Conservation (phyloP, 1,140 invertebrate genomes). For the Psilanteris sp. region DNA sequence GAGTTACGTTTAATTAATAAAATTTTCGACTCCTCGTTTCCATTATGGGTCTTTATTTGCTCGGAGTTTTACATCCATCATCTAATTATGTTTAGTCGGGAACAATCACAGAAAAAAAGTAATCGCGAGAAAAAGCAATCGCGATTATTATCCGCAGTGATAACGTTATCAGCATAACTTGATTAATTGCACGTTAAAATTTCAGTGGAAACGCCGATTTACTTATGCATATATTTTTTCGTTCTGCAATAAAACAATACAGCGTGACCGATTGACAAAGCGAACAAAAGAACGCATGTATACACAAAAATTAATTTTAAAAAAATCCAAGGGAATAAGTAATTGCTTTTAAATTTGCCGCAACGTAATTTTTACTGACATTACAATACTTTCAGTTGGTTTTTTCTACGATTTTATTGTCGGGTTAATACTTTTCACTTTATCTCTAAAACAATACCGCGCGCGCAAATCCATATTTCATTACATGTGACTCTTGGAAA, state of each 20-base stretch:
- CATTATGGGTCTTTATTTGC: slow-evolving; percentile 26
- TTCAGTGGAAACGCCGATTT: slow-evolving; percentile 27
- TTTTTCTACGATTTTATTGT: slow-evolving; percentile 49
- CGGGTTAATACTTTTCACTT: slow-evolving; percentile 49
- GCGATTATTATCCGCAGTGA: slow-evolving; percentile 25
- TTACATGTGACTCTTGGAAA: slow-evolving; percentile 45
- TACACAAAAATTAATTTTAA: slow-evolving; percentile 23
- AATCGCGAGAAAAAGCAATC: slow-evolving; percentile 17
- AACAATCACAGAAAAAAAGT: slow-evolving; percentile 22
- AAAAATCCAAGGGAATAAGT: slow-evolving; percentile 29
- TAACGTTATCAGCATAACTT: slow-evolving; percentile 26
- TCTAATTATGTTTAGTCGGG: slow-evolving; percentile 17
- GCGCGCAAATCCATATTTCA: slow-evolving; percentile 50
- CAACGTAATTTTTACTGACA: slow-evolving; percentile 32
- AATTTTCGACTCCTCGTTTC: slow-evolving; percentile 26
- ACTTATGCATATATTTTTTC: slow-evolving; percentile 28
- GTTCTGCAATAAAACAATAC: slow-evolving; percentile 1
- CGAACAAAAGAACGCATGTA: slow-evolving; percentile 11
- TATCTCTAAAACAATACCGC: slow-evolving; percentile 52
- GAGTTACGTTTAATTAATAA: slow-evolving; percentile 24
- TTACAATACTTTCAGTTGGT: slow-evolving; percentile 37
- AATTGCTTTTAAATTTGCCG: slow-evolving; percentile 48
- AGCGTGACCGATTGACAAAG: too few relatives aligned
- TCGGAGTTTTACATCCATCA: slow-evolving; percentile 8
- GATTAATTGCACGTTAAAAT: slow-evolving; percentile 29